These are phyloP conservation scores for Montipora foliosa DNA, from an alignment of 64 coral and sea anemone species.

Conservation along the genomic window DNA sequence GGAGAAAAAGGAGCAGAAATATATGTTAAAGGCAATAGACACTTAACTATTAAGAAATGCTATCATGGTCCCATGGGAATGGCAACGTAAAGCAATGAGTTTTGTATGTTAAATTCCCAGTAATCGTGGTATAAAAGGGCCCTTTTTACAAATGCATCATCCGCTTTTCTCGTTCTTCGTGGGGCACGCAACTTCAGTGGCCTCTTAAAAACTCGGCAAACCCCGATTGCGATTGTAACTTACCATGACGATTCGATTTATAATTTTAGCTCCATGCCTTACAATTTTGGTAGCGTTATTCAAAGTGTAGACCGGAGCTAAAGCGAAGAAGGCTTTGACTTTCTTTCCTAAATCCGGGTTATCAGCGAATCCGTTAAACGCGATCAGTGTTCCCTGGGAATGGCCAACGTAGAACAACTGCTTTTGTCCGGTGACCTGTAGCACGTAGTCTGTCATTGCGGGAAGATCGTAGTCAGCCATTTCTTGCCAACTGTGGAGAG, in stretches of 20 bases:
- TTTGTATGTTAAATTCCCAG: no score
- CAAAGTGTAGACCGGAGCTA: conserved; percentile 86
- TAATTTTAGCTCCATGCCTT: conserved; percentile 20
- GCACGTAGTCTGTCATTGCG: conserved; percentile 82
- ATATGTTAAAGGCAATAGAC: no score
- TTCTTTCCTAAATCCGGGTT: conserved; percentile 62
- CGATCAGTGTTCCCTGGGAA: conserved; percentile 89
- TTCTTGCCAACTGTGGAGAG: conserved; percentile 46
- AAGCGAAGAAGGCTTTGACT: conserved; percentile 79
- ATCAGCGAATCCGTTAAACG: conserved; percentile 71
- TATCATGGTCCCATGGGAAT: no score
- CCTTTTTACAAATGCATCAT: no score
- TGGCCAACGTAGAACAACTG: conserved; percentile 86
- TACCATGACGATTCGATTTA: conserved; percentile 54
- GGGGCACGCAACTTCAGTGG: no score
- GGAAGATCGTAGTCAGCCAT: conserved; percentile 75
- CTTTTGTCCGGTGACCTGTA: conserved; percentile 70
- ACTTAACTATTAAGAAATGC: no score
- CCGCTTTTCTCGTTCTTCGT: no score
- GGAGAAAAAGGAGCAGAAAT: neutral
- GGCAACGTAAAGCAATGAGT: no score
- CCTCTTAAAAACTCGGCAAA: no score
- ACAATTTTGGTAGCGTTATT: conserved; percentile 44
- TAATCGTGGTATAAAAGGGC: no score
- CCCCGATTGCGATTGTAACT: no score